phyloP scores from a whole-genome alignment of 1,140 invertebrate genomes.

The Microvelia longipes region DNA sequence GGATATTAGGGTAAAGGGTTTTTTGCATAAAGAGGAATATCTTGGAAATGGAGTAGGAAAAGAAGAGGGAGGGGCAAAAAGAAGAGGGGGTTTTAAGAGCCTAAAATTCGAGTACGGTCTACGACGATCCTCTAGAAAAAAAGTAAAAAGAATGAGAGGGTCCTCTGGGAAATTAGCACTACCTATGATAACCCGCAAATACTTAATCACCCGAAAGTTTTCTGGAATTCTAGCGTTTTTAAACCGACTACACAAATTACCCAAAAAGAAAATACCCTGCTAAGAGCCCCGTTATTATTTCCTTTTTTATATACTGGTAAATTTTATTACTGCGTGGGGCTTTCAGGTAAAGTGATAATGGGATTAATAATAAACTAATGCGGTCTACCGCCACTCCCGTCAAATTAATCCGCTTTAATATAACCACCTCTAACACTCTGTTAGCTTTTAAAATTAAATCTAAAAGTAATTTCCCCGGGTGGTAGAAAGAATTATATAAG shows the following conservation, averaged over 20 bases:
- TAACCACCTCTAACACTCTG: background rate
- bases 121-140: background rate
- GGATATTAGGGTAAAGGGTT: background rate
- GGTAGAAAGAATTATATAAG: background rate
- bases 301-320: background rate
- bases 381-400: background rate
- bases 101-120: no score
- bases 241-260: background rate
- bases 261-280: background rate
- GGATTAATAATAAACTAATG: background rate
- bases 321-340: background rate
- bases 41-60: background rate
- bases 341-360: background rate
- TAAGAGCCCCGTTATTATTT: background rate
- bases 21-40: constrained; percentile 2
- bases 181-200: constrained; percentile 3
- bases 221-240: background rate
- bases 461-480: background rate
- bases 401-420: background rate
- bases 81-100: background rate
- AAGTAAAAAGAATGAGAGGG: background rate
- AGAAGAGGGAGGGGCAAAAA: background rate
- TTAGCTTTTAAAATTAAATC: background rate
- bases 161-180: background rate
- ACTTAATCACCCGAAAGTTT: constrained; percentile 4